Base-by-base conservation (phyloP, 1,140 invertebrate species). In the Cyclina sinensis region DNA sequence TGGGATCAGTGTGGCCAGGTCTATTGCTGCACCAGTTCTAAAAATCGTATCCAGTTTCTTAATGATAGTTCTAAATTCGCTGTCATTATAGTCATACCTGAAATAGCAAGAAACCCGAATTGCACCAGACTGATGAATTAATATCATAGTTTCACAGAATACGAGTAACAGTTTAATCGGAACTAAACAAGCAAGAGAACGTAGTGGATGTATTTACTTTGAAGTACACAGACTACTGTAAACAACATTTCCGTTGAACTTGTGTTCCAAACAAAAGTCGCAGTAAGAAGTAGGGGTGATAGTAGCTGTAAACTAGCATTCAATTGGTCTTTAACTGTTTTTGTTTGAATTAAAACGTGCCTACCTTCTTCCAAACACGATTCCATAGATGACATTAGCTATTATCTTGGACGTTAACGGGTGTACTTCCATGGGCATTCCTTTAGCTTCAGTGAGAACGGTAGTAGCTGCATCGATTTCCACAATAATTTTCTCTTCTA, bases 401-500 rank as follows among this genome's bases (percentile, higher is more conserved):
- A 87, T 46, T 5, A 80, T 80, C 43, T 30, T 79, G 0, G 73
- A 68, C 4, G 43, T 65, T 21, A 87, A 24, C 0, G 21, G 43
- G 24, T 43, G 46, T 21, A 87, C 18, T 7, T 78, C 37, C 46
- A 11, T 51, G 5, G 74, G 73, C 2, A 68, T 32, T 57, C 86
- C 86, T 0, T 57, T 46, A 0, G 59, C 87, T 24, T 83, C 21
- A n/a, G 87, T 84, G 1, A 93, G 73, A 24, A 83, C 57, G 2
- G 89, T 35, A 7, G 91, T 54, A 48, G 92, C 90, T 24, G 81
- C 79, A 1, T 68, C 39, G 1, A 93, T 48, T 43, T 98, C 97
- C 0, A 96, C 96, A 78, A 96, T 95, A 21, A 98, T 97, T 74
- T 97, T 96, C 9, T 96, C 95, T 91, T 97, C 97, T 97, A 98